Conservation (phyloP, 2,113 vertebrate genomes). For the Terrapene triunguis region DNA sequence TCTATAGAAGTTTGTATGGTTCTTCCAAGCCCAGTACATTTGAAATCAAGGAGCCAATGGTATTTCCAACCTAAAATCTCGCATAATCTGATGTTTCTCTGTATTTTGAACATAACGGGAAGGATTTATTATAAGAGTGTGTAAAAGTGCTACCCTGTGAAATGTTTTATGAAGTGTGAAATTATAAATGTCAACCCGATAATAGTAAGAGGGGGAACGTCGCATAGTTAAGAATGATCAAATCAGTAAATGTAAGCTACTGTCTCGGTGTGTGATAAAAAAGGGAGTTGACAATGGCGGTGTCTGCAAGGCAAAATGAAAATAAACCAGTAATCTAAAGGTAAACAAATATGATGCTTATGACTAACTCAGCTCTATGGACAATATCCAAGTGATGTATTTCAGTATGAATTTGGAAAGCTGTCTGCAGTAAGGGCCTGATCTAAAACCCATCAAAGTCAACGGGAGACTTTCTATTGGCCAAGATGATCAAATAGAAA, state of each 20-base stretch:
- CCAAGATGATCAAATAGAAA: neutral
- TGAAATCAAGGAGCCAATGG: neutral
- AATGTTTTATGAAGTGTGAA: constrained; percentile 65
- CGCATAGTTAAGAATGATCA: constrained; percentile 8
- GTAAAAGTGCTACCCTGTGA: constrained; percentile 50
- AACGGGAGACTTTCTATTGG: neutral
- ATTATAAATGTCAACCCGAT: constrained; percentile 54
- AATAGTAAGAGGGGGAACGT: neutral
- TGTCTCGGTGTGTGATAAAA: neutral
- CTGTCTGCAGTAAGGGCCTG: neutral
- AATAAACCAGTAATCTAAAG: neutral
- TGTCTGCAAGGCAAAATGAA: neutral
- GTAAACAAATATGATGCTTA: neutral
- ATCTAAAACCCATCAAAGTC: neutral
- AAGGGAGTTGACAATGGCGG: neutral
- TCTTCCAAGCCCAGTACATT: neutral
- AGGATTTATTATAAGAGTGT: constrained; percentile 10
- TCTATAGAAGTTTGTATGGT: neutral
- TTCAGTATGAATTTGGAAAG: neutral
- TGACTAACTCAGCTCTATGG: neutral
- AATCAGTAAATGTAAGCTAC: constrained; percentile 34
- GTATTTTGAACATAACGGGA: neutral
- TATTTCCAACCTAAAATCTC: neutral
- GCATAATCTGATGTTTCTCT: neutral
- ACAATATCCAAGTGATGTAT: neutral